Evolutionary conservation across 2,797 vertebrate genomes (phyloP), one percentile per base, ranked within the genome.

Genomic region (Melanotaenia maccullochi): DNA sequence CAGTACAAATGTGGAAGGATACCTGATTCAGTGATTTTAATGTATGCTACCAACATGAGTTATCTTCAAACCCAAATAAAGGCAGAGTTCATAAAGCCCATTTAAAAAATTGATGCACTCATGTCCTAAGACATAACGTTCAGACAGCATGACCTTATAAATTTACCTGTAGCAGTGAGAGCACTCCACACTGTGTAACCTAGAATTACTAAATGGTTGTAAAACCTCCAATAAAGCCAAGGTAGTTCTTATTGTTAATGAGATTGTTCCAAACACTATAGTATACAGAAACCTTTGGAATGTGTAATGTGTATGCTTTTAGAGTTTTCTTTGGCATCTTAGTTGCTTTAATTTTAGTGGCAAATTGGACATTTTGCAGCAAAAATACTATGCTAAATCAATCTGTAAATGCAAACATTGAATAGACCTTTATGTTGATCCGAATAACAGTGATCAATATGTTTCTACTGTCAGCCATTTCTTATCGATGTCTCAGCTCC

Each of bases 91-190:
- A 64, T 38, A 60, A 76, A 69, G 56, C 2, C 28, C 25, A 28
- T 75, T 38, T 76, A 73, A 66, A 61, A 81, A 78, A 85, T 78
- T 49, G 51, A 75, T 72, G 9, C 18, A 56, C 56, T 85, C 32
- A 66, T 85, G 65, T 82, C 80, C 36, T 32, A 32, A 81, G 68
- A 65, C 59, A 65, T 49, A 68, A 67, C 73, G 63, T 65, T 44
- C 63, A 73, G 36, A 78, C 65, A 71, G 40, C 16, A 33, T 49
- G 55, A 47, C 32, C 63, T 75, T 69, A 87, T 88, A 83, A 63
- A 87, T 87, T 89, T 52, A 85, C 44, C 25, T 49, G 60, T 40
- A 57, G 77, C 56, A 76, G 62, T 65, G 68, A 73, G 75, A 80
- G 71, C 70, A 65, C 38, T 32, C 60, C 44, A 44, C 52, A 55